A percentile compares a stretch with the other conserved stretches of the same genome.
Conservation (phyloP, 2,113 vertebrate species). For the Gavia stellata region DNA sequence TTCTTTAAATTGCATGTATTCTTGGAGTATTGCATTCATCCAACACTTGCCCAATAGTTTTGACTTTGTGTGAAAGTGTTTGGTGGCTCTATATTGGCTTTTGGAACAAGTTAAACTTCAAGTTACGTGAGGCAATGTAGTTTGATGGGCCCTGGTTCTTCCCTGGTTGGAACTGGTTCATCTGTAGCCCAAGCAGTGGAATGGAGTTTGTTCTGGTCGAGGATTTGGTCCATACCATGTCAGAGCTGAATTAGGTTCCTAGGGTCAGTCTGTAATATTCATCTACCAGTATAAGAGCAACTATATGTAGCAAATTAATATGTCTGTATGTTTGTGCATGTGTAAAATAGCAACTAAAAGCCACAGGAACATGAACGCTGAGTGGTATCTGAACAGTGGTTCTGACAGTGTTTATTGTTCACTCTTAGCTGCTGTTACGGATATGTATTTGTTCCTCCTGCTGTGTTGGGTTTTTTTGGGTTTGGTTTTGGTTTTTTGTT, state of each 20-base stretch:
- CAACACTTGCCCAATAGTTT: not conserved
- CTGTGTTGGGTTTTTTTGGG: not conserved
- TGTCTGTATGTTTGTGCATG: not conserved
- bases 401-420: not conserved
- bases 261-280: not conserved
- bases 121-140: accelerated
- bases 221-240: not conserved
- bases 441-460: not conserved
- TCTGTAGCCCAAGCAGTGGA: not conserved
- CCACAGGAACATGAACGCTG: not conserved
- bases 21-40: not conserved
- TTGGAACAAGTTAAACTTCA: not conserved
- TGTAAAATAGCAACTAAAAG: not conserved
- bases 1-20: not conserved
- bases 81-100: not conserved
- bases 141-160: not conserved
- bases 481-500: not conserved
- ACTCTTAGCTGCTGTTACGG: not conserved
- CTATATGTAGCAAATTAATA: not conserved
- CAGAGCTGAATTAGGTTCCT: not conserved
- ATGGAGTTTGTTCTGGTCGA: not conserved
- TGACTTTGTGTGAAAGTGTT: not conserved
- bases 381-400: not conserved
- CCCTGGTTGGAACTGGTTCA: not conserved
- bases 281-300: not conserved